Percentiles rank a stretch among this genome's conserved stretches.
Evolutionary conservation across 2,113 vertebrate genomes (phyloP).

Genomic region (Grammomys surdaster): DNA sequence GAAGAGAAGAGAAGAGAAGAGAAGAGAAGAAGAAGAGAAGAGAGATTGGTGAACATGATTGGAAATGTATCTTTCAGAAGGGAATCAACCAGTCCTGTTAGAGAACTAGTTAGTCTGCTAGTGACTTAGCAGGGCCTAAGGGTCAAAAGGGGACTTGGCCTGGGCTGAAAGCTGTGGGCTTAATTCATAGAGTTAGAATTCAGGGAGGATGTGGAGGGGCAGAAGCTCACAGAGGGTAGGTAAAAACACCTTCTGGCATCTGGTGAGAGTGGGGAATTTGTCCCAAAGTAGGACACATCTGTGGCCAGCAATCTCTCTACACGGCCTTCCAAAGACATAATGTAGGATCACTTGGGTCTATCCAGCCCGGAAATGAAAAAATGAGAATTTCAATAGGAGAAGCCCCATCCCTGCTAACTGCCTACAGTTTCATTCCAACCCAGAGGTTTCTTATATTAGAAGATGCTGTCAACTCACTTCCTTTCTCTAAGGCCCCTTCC

Average conservation of each 20-base stretch:
- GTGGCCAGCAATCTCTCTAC: background rate
- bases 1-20: too few species aligned
- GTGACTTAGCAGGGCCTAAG: background rate
- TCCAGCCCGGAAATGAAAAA: background rate
- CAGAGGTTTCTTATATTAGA: background rate
- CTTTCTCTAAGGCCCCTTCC: background rate
- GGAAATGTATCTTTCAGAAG: background rate
- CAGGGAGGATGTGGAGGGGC: accelerated
- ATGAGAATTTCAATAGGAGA: background rate
- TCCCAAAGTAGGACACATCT: background rate
- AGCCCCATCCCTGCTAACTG: background rate
- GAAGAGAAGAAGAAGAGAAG: background rate
- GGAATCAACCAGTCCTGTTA: background rate
- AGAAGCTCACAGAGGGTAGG: background rate
- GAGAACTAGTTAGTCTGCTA: background rate
- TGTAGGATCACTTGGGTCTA: background rate
- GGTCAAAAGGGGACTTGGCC: background rate
- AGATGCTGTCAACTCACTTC: background rate
- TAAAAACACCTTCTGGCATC: background rate
- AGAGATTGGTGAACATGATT: background rate
- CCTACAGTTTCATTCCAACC: background rate
- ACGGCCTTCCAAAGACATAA: background rate
- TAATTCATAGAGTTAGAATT: background rate
- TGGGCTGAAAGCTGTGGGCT: background rate
- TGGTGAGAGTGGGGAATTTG: background rate